Base-by-base conservation (phyloP, 2,888 invertebrate species). In the Hemistola chrysoprasaria region DNA sequence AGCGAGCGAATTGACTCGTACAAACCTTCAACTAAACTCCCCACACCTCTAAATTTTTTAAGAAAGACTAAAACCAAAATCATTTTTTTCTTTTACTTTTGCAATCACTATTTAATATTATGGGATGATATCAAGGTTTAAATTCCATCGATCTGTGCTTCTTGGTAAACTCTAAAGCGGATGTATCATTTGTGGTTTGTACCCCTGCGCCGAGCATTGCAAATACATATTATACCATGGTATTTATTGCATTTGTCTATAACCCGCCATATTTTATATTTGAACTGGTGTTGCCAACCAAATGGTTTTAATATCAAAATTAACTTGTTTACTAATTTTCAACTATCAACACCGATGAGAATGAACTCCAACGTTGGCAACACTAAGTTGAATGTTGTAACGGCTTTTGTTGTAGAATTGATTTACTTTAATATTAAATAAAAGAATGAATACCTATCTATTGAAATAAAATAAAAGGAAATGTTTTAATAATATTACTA, bases 91-190 rank as follows among this genome's bases (percentile, higher is more conserved):
- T 73, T 52, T 78, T 81, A 66, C 51, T 72, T 77, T 71, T 66
- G 79, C 81, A 75, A 76, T 76, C 72, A 65, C 67, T 56, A 52
- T 68, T 42, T 33, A 33, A 29, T 31, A 38, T 41, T 44, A 59
- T 56, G 65, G 67, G 57, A 56, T 59, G 59, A 65, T 59, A 53
- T 54, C 65, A 53, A 60, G 57, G 60, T 62, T 58, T 60, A 62
- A 57, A 55, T 50, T 63, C 64, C 75, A 78, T 78, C 77, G 78
- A 79, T 76, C 74, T 79, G 65, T 82, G 87, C 88, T 87, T 88
- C 88, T 88, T 88, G 88, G 88, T 87, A 78, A 85, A 88, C 88
- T 88, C 88, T 88, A 79, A 77, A 73, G 88, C 88, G 88, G 87
- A 82, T 74, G 68, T 72, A 67, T 83, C 77, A 78, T 82, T 77